Percentiles rank a stretch among this genome's conserved stretches.
Conservation (phyloP, 2,797 vertebrate species). For the Rachycentron canadum region DNA sequence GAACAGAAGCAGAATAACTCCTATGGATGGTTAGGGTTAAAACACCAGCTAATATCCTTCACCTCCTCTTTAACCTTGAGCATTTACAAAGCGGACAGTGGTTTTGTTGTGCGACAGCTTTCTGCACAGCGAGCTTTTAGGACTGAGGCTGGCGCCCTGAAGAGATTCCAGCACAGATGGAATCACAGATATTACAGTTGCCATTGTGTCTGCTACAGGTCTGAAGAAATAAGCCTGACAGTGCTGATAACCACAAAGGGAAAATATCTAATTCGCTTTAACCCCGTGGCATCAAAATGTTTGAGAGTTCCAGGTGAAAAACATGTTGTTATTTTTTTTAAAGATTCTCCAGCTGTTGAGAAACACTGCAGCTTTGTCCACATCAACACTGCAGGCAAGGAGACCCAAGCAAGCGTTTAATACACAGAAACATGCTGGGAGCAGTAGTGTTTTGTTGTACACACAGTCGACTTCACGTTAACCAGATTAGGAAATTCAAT, state of each 20-base stretch:
- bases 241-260: neutral
- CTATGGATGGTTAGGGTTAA: neutral
- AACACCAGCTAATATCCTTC: neutral
- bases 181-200: neutral
- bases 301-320: neutral
- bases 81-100: neutral
- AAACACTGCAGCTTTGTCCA: neutral
- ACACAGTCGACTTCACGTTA: neutral
- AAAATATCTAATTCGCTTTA: neutral
- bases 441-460: neutral
- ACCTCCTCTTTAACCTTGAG: constrained; percentile 16
- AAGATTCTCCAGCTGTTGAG: neutral
- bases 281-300: neutral
- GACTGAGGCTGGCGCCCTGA: neutral
- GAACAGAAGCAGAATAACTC: neutral
- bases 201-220: neutral
- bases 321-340: neutral
- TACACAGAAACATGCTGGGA: neutral
- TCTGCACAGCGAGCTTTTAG: neutral
- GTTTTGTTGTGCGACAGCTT: neutral
- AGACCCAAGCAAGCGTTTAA: neutral
- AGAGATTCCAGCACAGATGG: neutral
- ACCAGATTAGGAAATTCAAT: neutral
- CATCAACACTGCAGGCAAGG: constrained; percentile 1
- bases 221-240: neutral